Percentiles rank a stretch among this genome's conserved stretches.
Conservation (phyloP, 2,113 vertebrate genomes). For the Beaufortia kweichowensis region DNA sequence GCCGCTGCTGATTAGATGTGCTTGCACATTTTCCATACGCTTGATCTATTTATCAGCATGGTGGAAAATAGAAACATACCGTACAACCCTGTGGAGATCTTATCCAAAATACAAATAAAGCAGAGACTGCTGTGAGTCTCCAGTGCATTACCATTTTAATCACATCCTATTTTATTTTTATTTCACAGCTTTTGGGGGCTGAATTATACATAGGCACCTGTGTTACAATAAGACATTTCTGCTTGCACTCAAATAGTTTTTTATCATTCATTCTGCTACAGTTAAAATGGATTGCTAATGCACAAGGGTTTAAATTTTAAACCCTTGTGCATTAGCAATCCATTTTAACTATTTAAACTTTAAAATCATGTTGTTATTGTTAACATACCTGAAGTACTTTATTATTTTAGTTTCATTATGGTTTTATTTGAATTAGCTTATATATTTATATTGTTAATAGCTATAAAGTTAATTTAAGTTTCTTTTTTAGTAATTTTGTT, state of each 20-base stretch:
- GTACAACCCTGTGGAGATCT: background rate
- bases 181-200: background rate
- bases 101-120: slow-evolving; percentile 16
- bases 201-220: background rate
- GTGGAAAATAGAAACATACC: background rate
- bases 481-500: no score
- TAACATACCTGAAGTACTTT: background rate
- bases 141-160: slow-evolving; percentile 8
- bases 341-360: no score
- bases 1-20: slow-evolving; percentile 13
- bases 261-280: no score
- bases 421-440: background rate
- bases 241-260: background rate
- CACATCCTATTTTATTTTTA: background rate
- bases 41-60: slow-evolving; percentile 6
- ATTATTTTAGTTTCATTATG: background rate
- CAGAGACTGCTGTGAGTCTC: background rate
- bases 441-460: no score
- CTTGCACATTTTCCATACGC: background rate
- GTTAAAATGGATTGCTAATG: no score
- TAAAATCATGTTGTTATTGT: background rate
- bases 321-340: no score
- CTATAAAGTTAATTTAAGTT: no score
- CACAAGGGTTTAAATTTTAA: no score
- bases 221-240: background rate